phyloP scores from a whole-genome alignment of 1,140 invertebrate species.

The Bombus polaris region DNA sequence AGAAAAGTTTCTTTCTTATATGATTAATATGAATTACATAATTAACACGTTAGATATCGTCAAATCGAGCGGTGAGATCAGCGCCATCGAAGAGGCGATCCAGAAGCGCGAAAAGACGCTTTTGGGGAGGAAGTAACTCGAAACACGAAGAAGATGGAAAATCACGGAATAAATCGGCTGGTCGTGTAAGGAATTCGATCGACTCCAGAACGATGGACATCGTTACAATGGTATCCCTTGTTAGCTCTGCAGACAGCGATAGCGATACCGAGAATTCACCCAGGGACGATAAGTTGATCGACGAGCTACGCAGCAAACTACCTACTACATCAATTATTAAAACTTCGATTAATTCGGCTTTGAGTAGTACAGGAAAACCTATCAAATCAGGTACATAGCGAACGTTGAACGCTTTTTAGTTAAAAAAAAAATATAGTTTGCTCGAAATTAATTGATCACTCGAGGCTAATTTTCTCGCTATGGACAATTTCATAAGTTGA shows the following conservation, averaged over 20 bases:
- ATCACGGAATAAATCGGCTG: constrained; percentile 39
- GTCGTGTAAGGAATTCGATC: constrained; percentile 42
- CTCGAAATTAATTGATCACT: not conserved
- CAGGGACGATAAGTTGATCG: constrained; percentile 78
- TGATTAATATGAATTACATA: not conserved
- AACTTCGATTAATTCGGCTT: constrained; percentile 67
- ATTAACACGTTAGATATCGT: constrained; percentile 34
- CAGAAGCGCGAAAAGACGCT: constrained; percentile 72
- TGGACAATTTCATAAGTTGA: not conserved
- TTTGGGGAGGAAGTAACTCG: constrained; percentile 23
- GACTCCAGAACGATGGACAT: constrained; percentile 76
- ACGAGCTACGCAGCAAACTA: constrained; percentile 77
- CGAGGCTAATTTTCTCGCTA: not conserved
- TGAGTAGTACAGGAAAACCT: constrained; percentile 75
- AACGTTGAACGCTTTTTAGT: not conserved
- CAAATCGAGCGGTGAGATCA: constrained; percentile 74
- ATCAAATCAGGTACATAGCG: constrained; percentile 81
- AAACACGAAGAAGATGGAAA: constrained; percentile 63
- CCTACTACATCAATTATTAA: constrained; percentile 79
- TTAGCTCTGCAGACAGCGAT: constrained; percentile 84
- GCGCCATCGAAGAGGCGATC: constrained; percentile 74
- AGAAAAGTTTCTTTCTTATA: not conserved
- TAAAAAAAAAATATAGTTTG: not conserved
- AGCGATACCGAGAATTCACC: constrained; percentile 79
- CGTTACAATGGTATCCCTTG: constrained; percentile 84